Evolutionary conservation across 2,113 vertebrate species (phyloP).

Genomic region (Phocoena sinus): DNA sequence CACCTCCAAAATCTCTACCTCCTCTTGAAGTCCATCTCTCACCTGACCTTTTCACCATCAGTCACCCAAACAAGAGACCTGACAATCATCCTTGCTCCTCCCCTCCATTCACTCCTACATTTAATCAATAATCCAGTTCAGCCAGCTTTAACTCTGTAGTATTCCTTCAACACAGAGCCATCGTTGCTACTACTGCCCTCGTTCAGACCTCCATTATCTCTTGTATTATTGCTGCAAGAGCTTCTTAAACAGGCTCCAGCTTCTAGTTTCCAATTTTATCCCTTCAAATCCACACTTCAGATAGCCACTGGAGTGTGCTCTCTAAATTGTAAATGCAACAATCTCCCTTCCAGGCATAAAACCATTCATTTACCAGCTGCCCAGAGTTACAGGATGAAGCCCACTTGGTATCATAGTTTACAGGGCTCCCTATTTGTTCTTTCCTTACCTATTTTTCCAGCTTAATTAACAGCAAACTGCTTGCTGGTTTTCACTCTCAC

Average conservation of each 20-base stretch:
- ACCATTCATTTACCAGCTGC: not conserved
- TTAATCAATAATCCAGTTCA: not conserved
- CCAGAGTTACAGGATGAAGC: not conserved
- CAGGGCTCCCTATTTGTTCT: not conserved
- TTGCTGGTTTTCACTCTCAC: not conserved
- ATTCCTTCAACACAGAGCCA: not conserved
- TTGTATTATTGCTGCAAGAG: not conserved
- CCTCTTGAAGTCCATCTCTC: not conserved
- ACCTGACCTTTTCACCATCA: not conserved
- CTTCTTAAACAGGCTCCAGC: not conserved
- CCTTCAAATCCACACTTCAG: not conserved
- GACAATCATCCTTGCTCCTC: not conserved
- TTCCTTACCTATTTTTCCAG: not conserved
- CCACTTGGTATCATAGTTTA: not conserved
- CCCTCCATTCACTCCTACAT: not conserved
- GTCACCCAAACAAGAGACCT: not conserved
- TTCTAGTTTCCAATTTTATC: not conserved
- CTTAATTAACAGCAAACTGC: not conserved
- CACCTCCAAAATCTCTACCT: not conserved
- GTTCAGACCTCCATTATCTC: not conserved
- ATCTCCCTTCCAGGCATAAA: not conserved
- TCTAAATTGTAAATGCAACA: not conserved
- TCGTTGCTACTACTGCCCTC: not conserved
- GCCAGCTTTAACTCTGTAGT: not conserved
- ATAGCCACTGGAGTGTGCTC: not conserved